Evolutionary conservation across 2,113 vertebrate species (phyloP).

Genomic region (Corydoras maculifer): DNA sequence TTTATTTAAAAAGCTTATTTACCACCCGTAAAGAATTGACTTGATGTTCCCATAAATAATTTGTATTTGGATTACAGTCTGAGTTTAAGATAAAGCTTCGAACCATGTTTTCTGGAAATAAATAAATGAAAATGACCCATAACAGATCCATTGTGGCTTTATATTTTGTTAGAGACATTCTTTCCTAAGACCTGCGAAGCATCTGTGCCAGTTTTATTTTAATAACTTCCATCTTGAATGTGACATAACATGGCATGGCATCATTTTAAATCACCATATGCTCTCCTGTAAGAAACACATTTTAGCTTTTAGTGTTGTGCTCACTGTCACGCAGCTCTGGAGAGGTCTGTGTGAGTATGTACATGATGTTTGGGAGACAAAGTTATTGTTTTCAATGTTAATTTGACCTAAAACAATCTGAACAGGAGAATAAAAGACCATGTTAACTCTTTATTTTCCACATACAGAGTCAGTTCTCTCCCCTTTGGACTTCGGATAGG

Average conservation of each 20-base stretch:
- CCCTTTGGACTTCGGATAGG: no score
- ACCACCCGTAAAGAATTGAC: constrained; percentile 1
- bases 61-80: constrained; percentile 4
- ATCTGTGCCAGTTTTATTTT: constrained; percentile 29
- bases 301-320: constrained; percentile 33
- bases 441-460: no score
- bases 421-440: neutral
- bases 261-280: constrained; percentile 46
- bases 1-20: constrained; percentile 4
- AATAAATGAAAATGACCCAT: neutral
- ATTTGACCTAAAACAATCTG: neutral
- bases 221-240: constrained; percentile 22
- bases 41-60: constrained; percentile 18
- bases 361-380: neutral
- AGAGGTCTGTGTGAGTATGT: constrained; percentile 12
- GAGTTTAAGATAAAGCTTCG: neutral
- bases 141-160: neutral
- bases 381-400: neutral
- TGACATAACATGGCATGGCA: constrained; percentile 34
- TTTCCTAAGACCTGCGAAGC: constrained; percentile 6
- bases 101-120: neutral
- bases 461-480: no score
- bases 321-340: constrained; percentile 18
- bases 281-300: constrained; percentile 35
- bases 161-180: constrained; percentile 25